Conservation (phyloP, 2,113 vertebrate genomes). For the Cettia cetti region DNA sequence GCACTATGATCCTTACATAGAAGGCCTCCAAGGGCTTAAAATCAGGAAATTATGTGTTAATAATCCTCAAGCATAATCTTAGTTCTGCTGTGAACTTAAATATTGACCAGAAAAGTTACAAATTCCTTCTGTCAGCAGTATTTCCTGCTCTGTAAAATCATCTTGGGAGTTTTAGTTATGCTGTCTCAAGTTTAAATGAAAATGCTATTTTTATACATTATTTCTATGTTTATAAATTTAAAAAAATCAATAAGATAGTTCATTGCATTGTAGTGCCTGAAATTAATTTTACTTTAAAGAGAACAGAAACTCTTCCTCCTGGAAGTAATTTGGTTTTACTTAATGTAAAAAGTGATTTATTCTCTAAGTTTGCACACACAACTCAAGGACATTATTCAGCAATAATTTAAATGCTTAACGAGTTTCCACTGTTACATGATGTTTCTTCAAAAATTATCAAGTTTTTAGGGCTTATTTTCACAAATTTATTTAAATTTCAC, state of each 20-base stretch:
- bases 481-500: neutral
- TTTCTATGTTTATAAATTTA: neutral
- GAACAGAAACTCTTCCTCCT: neutral
- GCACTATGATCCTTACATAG: fast-evolving
- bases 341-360: neutral
- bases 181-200: neutral
- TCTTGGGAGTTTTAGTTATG: neutral
- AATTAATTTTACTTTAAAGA: neutral
- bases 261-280: neutral
- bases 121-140: neutral
- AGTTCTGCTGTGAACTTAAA: neutral
- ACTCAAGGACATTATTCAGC: neutral
- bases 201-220: neutral
- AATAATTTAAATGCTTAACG: neutral
- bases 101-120: neutral
- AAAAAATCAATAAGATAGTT: neutral
- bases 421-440: neutral
- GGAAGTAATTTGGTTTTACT: neutral
- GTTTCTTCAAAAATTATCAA: neutral
- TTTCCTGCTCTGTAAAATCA: neutral
- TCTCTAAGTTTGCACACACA: neutral
- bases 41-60: neutral
- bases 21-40: neutral
- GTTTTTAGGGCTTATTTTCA: neutral
- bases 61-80: neutral